These are phyloP conservation scores for Neelides sp. DNA, from an alignment of 1,140 invertebrate genomes.

Conservation along the genomic window DNA sequence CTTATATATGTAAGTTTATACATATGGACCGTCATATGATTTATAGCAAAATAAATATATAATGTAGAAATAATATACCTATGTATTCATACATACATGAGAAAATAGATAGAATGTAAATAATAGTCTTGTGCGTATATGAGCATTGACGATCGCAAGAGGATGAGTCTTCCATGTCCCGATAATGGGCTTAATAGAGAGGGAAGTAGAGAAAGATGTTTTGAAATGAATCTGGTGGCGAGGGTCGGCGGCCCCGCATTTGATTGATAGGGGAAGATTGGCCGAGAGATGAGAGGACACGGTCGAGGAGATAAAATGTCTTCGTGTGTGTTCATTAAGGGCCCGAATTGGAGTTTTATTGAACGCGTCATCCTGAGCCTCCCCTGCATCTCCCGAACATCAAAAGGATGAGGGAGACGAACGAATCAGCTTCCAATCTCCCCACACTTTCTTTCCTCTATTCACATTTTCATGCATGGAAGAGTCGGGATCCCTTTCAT, in stretches of 20 bases:
- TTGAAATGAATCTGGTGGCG: background rate
- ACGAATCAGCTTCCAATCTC: slow-evolving; percentile 5
- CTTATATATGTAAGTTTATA: too few species aligned
- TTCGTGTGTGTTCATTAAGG: slow-evolving; percentile 21
- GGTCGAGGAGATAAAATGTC: slow-evolving; percentile 14
- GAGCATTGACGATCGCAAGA: too few species aligned
- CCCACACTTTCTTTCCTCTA: slow-evolving; percentile 6
- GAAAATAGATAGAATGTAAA: too few species aligned
- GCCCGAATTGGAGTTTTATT: slow-evolving; percentile 20
- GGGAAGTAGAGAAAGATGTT: background rate
- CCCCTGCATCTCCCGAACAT: slow-evolving; percentile 2
- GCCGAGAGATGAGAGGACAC: background rate
- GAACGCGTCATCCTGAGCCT: slow-evolving; percentile 16
- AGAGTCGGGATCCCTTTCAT: background rate
- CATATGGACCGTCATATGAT: too few species aligned
- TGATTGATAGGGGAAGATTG: background rate
- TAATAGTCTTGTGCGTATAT: too few species aligned
- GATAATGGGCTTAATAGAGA: too few species aligned
- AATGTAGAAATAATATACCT: too few species aligned
- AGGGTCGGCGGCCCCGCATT: background rate
- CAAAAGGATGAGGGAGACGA: too few species aligned
- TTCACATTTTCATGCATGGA: background rate
- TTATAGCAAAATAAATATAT: too few species aligned
- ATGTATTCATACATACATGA: too few species aligned
- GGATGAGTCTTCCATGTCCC: too few species aligned